Evolutionary conservation across 37 sponge, comb jelly and placozoan species (phyloP), one percentile per base, ranked within the genome.

Genomic region (Oscarella lobularis): DNA sequence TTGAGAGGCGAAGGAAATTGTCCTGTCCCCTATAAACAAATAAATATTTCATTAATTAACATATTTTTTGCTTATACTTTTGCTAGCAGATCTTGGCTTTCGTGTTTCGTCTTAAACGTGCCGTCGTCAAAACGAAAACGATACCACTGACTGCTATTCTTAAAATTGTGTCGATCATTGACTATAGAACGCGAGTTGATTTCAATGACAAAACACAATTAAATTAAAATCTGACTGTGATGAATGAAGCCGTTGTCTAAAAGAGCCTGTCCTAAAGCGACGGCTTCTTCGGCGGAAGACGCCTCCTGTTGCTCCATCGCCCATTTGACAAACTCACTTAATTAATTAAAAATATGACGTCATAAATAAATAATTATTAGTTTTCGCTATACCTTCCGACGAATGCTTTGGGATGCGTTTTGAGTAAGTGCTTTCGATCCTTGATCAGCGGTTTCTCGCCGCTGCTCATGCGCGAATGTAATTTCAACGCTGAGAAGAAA

Each of bases 41-140:
- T 20, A 48, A 48, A 27, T 20, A 48, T 27, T 27, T 48, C 60
- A 48, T 9, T 20, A 48, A 48, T 20, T 48, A 27, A 9, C n/a
- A n/a, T n/a, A n/a, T n/a, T n/a, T n/a, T n/a, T n/a, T n/a, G n/a
- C n/a, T n/a, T n/a, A n/a, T n/a, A 81, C 85, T 30, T 80, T 72
- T 31, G 85, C 78, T 3, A 66, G 33, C 27, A 80, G 48, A 14
- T 87, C 81, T 29, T 34, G 30, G 31, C 67, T 84, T 41, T 83
- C 81, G 30, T 78, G 34, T 39, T 81, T 86, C 2, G 72, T 48
- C 31, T 79, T 71, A 54, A 82, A 92, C 1, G 92, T 88, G 2
- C 83, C 83, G 36, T 92, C 92, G 66, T 92, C 92, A 31, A 79
- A 88, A 27, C 92, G 81, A 69, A 92, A 92, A 33, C 89, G 69